phyloP scores from a whole-genome alignment of 2,113 vertebrate genomes.

The Antechinus stuartii region DNA sequence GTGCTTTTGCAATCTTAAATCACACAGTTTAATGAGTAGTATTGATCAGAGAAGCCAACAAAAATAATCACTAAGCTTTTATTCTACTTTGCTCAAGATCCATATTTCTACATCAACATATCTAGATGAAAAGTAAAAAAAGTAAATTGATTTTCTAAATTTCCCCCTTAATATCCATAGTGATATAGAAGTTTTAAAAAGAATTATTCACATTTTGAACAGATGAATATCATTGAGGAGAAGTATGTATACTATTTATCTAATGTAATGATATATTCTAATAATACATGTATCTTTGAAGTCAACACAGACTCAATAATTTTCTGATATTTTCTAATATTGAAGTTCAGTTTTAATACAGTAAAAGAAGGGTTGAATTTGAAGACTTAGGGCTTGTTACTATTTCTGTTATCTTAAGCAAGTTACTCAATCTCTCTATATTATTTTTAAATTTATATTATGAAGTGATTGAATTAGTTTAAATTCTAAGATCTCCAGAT shows the following conservation, averaged over 20 bases:
- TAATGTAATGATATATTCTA: neutral
- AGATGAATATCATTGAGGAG: neutral
- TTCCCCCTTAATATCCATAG: neutral
- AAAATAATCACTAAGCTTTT: slow-evolving; percentile 23
- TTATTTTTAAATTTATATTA: neutral
- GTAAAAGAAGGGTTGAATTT: neutral
- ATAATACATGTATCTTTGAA: neutral
- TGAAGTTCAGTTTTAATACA: neutral
- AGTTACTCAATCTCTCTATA: neutral
- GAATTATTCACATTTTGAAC: neutral
- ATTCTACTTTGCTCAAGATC: neutral
- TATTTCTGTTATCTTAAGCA: neutral
- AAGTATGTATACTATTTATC: neutral
- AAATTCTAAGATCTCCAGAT: neutral
- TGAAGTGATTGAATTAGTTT: neutral
- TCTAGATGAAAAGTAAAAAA: neutral
- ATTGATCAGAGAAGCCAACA: slow-evolving; percentile 18
- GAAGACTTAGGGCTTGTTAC: neutral
- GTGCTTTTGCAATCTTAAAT: neutral
- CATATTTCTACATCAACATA: neutral
- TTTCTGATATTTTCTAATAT: neutral
- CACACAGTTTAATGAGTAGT: neutral
- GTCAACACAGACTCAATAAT: neutral
- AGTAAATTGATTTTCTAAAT: neutral
- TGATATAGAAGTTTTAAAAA: neutral